These are phyloP conservation scores for Arenaria interpres DNA, from an alignment of 2,113 vertebrate species.

Conservation along the genomic window DNA sequence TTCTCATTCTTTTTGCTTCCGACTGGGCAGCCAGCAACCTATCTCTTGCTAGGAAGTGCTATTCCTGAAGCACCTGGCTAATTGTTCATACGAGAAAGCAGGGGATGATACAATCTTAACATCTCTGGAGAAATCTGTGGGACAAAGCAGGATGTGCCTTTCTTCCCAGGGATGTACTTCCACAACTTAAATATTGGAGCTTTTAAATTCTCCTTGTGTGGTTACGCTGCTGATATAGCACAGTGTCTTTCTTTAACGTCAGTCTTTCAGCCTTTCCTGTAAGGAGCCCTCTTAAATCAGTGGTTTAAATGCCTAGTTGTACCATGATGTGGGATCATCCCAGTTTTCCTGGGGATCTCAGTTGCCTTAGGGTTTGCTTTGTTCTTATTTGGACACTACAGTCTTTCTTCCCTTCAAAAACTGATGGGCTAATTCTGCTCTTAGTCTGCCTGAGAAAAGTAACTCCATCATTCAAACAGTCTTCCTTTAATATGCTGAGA, in stretches of 20 bases:
- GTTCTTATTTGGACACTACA: not conserved
- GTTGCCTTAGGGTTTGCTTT: not conserved
- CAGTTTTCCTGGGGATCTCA: not conserved
- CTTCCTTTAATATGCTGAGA: not conserved
- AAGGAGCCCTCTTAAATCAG: not conserved
- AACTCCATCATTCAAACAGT: not conserved
- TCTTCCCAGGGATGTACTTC: not conserved
- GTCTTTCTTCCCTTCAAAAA: not conserved
- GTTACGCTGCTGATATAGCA: not conserved
- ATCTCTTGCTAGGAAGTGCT: not conserved
- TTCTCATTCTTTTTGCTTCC: not conserved
- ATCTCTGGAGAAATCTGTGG: not conserved
- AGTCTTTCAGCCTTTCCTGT: not conserved
- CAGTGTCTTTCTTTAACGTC: not conserved
- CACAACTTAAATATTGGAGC: not conserved
- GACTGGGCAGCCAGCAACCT: not conserved
- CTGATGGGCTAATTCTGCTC: not conserved
- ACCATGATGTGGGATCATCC: not conserved
- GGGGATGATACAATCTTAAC: not conserved
- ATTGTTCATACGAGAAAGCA: not conserved
- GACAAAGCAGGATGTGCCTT: not conserved
- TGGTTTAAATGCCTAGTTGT: not conserved
- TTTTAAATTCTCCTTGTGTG: not conserved
- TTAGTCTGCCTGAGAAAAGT: not conserved
- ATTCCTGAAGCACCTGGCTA: not conserved